Percentiles rank a stretch among this genome's conserved stretches.
Evolutionary conservation across 2,113 vertebrate genomes (phyloP).

Genomic region (Podiceps cristatus): DNA sequence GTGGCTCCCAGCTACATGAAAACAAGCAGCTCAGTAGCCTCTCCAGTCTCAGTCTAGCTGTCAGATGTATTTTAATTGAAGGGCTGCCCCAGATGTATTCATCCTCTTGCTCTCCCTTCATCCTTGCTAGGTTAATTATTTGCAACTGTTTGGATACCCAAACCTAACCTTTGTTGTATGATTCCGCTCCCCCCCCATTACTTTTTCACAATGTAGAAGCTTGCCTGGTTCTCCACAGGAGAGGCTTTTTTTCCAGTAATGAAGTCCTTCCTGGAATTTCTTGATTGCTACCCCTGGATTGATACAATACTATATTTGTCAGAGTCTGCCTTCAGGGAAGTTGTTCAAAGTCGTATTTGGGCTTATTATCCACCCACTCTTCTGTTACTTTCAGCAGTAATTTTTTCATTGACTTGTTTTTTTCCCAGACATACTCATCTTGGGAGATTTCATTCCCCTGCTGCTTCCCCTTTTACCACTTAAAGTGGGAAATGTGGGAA

Average conservation of each 20-base stretch:
- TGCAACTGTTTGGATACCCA: background rate
- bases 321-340: background rate
- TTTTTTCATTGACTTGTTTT: background rate
- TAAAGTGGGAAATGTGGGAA: background rate
- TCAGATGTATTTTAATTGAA: background rate
- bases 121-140: background rate
- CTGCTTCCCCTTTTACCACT: background rate
- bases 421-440: background rate
- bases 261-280: background rate
- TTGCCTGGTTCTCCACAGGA: background rate
- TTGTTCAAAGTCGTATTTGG: background rate
- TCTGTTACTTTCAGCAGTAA: background rate
- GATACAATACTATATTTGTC: background rate
- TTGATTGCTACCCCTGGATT: background rate
- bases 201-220: background rate
- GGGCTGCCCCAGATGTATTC: background rate
- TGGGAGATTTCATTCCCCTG: background rate
- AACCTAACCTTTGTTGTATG: background rate
- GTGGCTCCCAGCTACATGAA: background rate
- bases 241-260: background rate
- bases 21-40: background rate
- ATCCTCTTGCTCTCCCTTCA: background rate
- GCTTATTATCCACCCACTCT: background rate
- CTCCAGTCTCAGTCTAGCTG: background rate
- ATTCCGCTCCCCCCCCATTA: background rate